Base-by-base conservation (phyloP, 1,140 invertebrate species). In the Potamilus streckersoni region DNA sequence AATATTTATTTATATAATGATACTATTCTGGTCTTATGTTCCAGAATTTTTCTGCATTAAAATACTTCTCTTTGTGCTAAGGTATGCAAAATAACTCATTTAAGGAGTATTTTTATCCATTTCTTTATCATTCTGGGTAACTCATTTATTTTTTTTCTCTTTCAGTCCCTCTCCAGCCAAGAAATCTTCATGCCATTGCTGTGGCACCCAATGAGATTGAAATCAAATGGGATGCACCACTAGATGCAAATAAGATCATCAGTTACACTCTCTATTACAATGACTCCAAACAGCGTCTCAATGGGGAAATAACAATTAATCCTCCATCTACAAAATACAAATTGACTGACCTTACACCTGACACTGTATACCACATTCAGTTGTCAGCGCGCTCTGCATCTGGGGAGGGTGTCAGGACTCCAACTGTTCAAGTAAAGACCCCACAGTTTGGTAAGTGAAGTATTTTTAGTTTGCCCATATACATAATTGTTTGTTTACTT, bases 191-290 rank as follows among this genome's bases (percentile, higher is more conserved):
- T 67, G 89, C 86, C 0, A 92, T 94, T 79, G 93, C 95, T 17
- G 93, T 94, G 71, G 82, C 82, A 11, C 84, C 87, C 15, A 89
- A 87, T 69, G 78, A 93, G 69, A 95, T 98, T 65, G 94, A 94
- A 71, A 92, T 99, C 82, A 93, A 94, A 81, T 99, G 97, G 97
- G 94, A 93, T 70, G 93, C 94, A 85, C 97, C 97, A 19, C 92
- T 94, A 80, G 96, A 97, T 91, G 69, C 71, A 0, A 96, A 97
- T 88, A 96, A 94, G 89, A 97, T 98, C 86, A 93, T 96, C 62
- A 96, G 95, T 84, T 99, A 98, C 91, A 96, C 97, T 91, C 92
- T 99, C 4, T 98, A 98, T 86, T 98, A 96, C 95, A 98, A 98
- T 91, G 97, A 98, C 87, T 98, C 97, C 31, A 81, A 83, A 63